phyloP scores from a whole-genome alignment of 2,888 invertebrate genomes.

The Nomada goodeniana region DNA sequence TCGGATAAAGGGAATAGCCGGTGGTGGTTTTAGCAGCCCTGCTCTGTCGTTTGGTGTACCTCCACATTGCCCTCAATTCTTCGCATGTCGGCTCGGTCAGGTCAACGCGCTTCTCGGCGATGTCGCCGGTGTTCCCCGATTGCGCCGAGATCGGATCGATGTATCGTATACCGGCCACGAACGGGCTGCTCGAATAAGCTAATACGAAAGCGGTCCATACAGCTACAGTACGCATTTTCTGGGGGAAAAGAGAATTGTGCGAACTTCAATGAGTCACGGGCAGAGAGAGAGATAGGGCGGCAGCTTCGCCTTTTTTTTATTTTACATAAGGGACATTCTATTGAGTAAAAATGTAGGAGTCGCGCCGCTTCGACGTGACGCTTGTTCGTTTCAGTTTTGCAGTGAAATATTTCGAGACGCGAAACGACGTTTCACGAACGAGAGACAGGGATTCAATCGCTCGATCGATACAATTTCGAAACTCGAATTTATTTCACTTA shows the following conservation, averaged over 20 bases:
- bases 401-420: too few relatives aligned
- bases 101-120: conserved; percentile 73
- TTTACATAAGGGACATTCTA: too few relatives aligned
- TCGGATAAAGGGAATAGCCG: conserved; percentile 84
- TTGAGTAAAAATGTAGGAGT: too few relatives aligned
- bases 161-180: conserved; percentile 72
- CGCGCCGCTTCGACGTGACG: too few relatives aligned
- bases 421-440: too few relatives aligned
- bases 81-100: conserved; percentile 93
- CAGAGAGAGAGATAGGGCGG: background rate
- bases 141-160: conserved; percentile 66
- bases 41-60: conserved; percentile 94
- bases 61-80: conserved; percentile 96
- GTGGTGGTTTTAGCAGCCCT: conserved; percentile 94
- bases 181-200: conserved; percentile 72
- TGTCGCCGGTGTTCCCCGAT: conserved; percentile 54
- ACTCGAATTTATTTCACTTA: background rate
- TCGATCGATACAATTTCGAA: background rate
- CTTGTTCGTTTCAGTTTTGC: too few relatives aligned
- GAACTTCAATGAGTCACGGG: background rate
- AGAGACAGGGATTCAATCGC: background rate
- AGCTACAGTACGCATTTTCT: conserved; percentile 77
- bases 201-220: conserved; percentile 76
- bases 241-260: conserved; percentile 23
- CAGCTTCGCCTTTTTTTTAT: background rate